Conservation (phyloP, 2,888 invertebrate species). For the Ferdinandea cuprea region DNA sequence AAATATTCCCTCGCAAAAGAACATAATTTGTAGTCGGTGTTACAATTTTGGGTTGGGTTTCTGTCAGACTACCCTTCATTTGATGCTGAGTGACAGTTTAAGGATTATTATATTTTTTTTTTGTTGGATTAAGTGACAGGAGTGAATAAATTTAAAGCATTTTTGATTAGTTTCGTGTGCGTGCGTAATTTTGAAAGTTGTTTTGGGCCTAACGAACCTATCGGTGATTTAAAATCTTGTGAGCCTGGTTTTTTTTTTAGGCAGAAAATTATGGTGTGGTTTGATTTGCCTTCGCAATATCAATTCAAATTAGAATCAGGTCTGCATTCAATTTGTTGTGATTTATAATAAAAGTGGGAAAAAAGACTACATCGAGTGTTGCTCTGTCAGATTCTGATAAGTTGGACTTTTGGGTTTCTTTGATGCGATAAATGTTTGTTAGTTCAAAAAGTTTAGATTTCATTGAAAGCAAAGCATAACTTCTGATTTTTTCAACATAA, state of each 20-base stretch:
- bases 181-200: constrained; percentile 59
- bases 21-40: constrained; percentile 8
- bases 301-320: background rate
- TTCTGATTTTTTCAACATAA: too few species aligned
- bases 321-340: too few species aligned
- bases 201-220: constrained; percentile 30
- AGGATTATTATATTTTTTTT: too few species aligned
- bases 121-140: constrained; percentile 44
- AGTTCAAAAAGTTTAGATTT: too few species aligned
- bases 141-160: constrained; percentile 8
- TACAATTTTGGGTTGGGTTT: constrained; percentile 54
- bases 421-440: too few species aligned
- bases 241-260: constrained; percentile 1
- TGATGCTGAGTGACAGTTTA: constrained; percentile 41
- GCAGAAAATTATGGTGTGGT: background rate
- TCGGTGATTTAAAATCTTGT: background rate
- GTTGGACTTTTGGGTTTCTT: too few species aligned
- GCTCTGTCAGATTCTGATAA: too few species aligned
- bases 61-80: constrained; percentile 36
- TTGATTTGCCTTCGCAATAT: background rate
- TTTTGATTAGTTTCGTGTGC: constrained; percentile 15
- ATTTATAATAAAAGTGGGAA: too few species aligned
- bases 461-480: too few species aligned
- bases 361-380: too few species aligned
- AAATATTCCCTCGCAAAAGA: constrained; percentile 19